Evolutionary conservation across 2,797 vertebrate genomes (phyloP).

Genomic region (Yasuhikotakia modesta): DNA sequence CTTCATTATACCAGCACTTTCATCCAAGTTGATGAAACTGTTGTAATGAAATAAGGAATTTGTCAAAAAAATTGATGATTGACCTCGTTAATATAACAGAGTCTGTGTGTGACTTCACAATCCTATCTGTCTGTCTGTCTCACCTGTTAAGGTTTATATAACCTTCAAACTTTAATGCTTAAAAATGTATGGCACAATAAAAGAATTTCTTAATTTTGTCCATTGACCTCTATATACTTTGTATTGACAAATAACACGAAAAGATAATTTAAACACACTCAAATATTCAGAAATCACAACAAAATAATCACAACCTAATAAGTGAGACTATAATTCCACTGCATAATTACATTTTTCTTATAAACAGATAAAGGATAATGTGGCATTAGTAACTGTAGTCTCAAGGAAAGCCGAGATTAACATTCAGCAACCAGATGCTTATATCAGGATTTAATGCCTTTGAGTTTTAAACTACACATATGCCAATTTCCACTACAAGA

Average conservation of each 20-base stretch:
- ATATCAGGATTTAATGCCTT: constrained; percentile 57
- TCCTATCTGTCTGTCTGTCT: too few relatives aligned
- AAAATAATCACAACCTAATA: constrained; percentile 54
- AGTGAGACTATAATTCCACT: constrained; percentile 53
- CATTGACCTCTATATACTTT: too few relatives aligned
- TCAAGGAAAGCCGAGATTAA: constrained; percentile 53
- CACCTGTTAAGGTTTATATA: too few relatives aligned
- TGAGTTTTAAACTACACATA: constrained; percentile 55
- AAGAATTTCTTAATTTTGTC: too few relatives aligned
- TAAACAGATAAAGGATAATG: constrained; percentile 56
- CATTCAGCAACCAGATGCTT: constrained; percentile 54
- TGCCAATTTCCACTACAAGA: constrained; percentile 64
- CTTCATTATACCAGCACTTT: background rate
- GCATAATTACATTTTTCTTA: constrained; percentile 50
- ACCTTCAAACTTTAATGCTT: too few relatives aligned
- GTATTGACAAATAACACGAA: too few relatives aligned
- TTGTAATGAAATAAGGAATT: background rate
- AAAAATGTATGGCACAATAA: too few relatives aligned
- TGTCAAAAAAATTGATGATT: background rate
- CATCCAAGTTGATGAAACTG: background rate
- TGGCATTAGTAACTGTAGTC: constrained; percentile 46
- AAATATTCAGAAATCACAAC: constrained; percentile 14
- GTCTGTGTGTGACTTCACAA: too few relatives aligned
- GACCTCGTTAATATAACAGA: too few relatives aligned
- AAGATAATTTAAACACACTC: background rate